Evolutionary conservation across 2,113 vertebrate species (phyloP).

Genomic region (Chloebia gouldiae): DNA sequence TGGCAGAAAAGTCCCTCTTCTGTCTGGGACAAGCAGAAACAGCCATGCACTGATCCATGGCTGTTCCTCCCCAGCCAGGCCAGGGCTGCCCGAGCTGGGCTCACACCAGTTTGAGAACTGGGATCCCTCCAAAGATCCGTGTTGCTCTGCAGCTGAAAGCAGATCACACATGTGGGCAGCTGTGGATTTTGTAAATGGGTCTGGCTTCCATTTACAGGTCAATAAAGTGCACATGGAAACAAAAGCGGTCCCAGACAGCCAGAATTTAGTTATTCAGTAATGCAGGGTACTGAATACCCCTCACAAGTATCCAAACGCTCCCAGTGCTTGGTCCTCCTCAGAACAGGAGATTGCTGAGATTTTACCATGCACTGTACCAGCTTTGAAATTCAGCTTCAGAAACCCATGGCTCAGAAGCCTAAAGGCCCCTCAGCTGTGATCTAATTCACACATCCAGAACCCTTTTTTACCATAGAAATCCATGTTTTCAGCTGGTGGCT

Average conservation of each 20-base stretch:
- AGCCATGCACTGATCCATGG: neutral
- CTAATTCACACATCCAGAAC: neutral
- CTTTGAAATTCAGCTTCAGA: neutral
- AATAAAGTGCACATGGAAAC: neutral
- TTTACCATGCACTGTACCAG: neutral
- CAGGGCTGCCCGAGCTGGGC: neutral
- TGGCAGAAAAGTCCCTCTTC: neutral
- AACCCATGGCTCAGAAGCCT: neutral
- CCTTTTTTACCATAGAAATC: neutral
- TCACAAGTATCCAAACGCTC: neutral
- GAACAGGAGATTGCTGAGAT: neutral
- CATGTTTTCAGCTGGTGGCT: neutral
- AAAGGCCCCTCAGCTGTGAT: neutral
- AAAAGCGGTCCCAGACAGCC: neutral
- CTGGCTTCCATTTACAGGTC: neutral
- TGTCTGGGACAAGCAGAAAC: neutral
- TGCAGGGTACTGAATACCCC: neutral
- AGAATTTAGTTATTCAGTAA: neutral
- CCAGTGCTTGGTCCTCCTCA: neutral
- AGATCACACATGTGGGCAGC: neutral
- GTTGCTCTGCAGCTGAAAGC: neutral
- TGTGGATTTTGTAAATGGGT: neutral
- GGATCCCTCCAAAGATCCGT: neutral
- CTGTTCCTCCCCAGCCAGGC: neutral
- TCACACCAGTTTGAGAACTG: neutral